Conservation (phyloP, 2,888 invertebrate species). For the Rotaria macrura region DNA sequence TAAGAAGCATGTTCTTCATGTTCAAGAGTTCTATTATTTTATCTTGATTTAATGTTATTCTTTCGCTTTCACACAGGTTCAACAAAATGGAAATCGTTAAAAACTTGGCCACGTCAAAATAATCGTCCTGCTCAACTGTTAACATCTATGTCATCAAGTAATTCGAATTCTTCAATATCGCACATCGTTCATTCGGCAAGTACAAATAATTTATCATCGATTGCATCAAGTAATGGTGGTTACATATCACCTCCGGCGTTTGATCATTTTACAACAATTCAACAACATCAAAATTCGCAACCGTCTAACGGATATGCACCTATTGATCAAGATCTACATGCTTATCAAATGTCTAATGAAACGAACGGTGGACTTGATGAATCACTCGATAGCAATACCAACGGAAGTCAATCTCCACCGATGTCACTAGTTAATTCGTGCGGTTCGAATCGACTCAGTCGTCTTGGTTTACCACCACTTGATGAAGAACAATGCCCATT, state of each 20-base stretch:
- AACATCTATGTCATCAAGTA: background rate
- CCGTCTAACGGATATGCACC: slow-evolving; percentile 23
- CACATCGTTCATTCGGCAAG: background rate
- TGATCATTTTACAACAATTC: background rate
- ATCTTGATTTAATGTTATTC: too few relatives aligned
- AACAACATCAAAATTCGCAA: background rate
- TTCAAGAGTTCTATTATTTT: too few relatives aligned
- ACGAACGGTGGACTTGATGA: slow-evolving; percentile 23
- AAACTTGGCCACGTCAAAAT: slow-evolving; percentile 27
- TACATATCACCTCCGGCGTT: background rate
- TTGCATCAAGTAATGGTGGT: background rate
- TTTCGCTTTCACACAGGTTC: background rate
- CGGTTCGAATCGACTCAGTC: background rate
- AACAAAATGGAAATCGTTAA: slow-evolving; percentile 34
- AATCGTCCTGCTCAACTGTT: background rate
- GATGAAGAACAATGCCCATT: slow-evolving; percentile 22
- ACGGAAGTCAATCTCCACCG: slow-evolving; percentile 19
- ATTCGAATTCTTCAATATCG: background rate
- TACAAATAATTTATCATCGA: slow-evolving; percentile 12
- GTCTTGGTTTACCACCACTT: background rate
- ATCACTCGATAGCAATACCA: slow-evolving; percentile 18
- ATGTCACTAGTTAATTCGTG: background rate
- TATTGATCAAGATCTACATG: slow-evolving; percentile 22
- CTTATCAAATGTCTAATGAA: background rate
- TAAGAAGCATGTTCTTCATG: too few relatives aligned